Conservation (phyloP, 2,113 vertebrate genomes). For the Catharus minimus region DNA sequence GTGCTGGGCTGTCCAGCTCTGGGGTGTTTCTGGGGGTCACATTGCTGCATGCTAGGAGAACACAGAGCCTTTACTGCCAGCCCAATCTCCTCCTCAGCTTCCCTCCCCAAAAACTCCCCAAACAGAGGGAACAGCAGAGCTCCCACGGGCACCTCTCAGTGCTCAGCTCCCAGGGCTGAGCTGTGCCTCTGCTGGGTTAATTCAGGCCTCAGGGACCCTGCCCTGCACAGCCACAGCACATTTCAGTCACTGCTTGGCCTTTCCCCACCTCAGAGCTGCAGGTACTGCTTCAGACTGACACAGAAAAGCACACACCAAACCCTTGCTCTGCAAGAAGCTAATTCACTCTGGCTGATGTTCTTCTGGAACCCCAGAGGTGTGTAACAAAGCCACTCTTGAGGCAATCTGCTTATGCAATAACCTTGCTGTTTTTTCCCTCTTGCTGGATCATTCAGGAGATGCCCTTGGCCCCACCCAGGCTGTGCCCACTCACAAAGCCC, state of each 20-base stretch:
- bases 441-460: neutral
- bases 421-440: neutral
- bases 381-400: too few species aligned
- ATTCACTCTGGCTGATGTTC: neutral
- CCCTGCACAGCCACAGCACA: neutral
- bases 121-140: rapidly evolving
- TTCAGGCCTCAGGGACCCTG: neutral
- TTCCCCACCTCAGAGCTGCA: neutral
- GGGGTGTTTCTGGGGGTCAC: neutral
- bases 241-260: too few species aligned
- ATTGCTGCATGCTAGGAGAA: neutral
- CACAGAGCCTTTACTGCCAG: neutral
- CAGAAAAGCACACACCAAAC: neutral
- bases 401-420: neutral
- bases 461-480: rapidly evolving
- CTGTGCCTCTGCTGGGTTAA: neutral
- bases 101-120: neutral
- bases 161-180: neutral
- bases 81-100: neutral
- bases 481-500: neutral
- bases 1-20: neutral
- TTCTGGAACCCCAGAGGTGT: neutral
- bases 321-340: neutral
- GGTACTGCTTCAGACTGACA: neutral
- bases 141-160: neutral